A percentile compares a stretch with the other conserved stretches of the same genome.
Evolutionary conservation across 2,888 invertebrate genomes (phyloP).

Genomic region (Agonopterix alstromeriana): DNA sequence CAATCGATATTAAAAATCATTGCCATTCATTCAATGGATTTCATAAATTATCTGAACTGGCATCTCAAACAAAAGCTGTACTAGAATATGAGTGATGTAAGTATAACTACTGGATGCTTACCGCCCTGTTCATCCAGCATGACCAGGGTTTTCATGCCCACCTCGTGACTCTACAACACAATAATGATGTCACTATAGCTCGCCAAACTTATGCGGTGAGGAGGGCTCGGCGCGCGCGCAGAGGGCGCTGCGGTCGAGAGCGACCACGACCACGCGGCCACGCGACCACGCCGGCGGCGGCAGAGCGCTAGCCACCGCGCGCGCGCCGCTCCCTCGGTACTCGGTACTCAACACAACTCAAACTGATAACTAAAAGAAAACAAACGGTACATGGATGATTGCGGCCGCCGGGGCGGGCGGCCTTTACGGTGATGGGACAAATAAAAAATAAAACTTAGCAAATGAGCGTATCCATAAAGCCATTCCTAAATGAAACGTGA

Average conservation of each 20-base stretch:
- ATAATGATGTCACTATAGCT: constrained; percentile 78
- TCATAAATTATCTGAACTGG: constrained; percentile 63
- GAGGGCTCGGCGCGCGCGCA: constrained; percentile 26
- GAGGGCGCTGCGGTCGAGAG: constrained; percentile 24
- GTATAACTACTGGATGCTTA: constrained; percentile 86
- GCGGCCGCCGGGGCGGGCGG: constrained; percentile 21
- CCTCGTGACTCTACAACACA: constrained; percentile 98
- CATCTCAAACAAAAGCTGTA: constrained; percentile 71
- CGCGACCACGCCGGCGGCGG: constrained; percentile 1
- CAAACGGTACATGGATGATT: constrained; percentile 39
- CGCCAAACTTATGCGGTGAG: constrained; percentile 66
- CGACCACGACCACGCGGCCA: background rate
- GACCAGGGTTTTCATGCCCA: constrained; percentile 99
- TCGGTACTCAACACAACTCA: constrained; percentile 58
- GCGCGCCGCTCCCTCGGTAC: constrained; percentile 46
- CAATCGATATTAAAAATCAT: constrained; percentile 52
- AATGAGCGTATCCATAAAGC: constrained; percentile 70
- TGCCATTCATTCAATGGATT: constrained; percentile 55
- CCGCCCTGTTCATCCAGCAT: constrained; percentile 99
- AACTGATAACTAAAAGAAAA: constrained; percentile 63
- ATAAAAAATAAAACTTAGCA: constrained; percentile 60
- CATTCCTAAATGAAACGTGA: constrained; percentile 73
- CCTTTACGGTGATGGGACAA: constrained; percentile 26
- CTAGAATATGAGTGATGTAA: constrained; percentile 72
- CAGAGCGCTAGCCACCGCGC: constrained; percentile 12